Evolutionary conservation across 2,113 vertebrate genomes (phyloP), one percentile per base, ranked within the genome.

Genomic region (Hyaena hyaena): DNA sequence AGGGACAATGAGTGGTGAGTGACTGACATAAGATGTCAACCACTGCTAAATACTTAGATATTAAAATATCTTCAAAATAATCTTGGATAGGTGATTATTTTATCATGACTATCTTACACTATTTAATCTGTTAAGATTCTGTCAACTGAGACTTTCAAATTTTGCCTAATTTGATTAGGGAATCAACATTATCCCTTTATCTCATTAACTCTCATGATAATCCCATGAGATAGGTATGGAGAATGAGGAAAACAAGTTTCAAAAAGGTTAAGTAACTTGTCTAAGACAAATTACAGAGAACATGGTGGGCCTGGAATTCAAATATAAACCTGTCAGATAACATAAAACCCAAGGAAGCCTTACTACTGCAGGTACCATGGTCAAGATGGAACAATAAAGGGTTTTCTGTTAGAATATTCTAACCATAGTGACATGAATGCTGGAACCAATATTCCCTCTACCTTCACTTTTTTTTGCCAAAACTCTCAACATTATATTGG

Each of bases 171-270:
- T 95, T 68, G 24, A 77, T 86, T 71, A 48, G 35, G 33, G 35
- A 90, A 58, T 14, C 0, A 45, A 23, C 5, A 53, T 45, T 90
- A 69, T 50, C 55, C 7, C 31, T 74, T 48, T 50, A 87, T 66
- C 33, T 35, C 45, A 61, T 74, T 93, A 45, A 96, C 31, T 95
- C 21, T 87, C 63, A 93, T 19, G 82, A 55, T 65, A 90, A 83
- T 55, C 63, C 24, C 23, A 45, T 55, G 43, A 93, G 66, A 48
- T 31, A 39, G 58, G 23, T 58, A 48, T 39, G 21, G 31, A 2
- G n/a, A 68, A 65, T 85, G 55, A 84, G 31, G 55, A 79, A 80
- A 73, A 71, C 73, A 73, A 85, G 12, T 50, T 94, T 69, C 55
- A 83, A 63, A 77, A 55, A 94, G 45, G 61, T 83, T 63, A 50